A percentile compares a stretch with the other conserved stretches of the same genome.
phyloP scores from a whole-genome alignment of 2,113 vertebrate genomes.

The Uropsilus gracilis region DNA sequence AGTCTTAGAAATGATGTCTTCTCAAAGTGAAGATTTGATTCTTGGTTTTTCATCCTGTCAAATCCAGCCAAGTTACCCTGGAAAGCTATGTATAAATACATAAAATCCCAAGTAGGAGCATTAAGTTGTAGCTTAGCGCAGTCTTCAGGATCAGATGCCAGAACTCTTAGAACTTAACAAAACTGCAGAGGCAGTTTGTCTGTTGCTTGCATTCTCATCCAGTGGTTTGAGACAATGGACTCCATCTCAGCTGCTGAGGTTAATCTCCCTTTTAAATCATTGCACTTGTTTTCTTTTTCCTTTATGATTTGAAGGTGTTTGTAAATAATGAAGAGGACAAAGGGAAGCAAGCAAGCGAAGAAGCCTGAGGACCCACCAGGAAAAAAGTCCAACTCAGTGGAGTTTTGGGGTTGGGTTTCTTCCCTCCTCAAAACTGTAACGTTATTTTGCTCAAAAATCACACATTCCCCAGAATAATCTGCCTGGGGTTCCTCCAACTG shows the following conservation, averaged over 20 bases:
- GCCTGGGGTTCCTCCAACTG: neutral
- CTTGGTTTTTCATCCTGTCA: neutral
- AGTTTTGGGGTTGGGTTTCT: neutral
- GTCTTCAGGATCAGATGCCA: neutral
- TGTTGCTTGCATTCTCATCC: constrained; percentile 23
- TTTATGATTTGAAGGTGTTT: constrained; percentile 19
- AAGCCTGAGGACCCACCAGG: neutral
- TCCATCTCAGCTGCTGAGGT: neutral
- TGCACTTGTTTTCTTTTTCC: neutral
- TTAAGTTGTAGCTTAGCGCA: neutral
- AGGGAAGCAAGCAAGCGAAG: neutral
- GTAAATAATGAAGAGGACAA: neutral
- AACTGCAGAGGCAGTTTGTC: neutral
- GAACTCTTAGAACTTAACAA: constrained; percentile 4
- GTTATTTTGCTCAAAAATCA: constrained; percentile 2
- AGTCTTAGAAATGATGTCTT: neutral
- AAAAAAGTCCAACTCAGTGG: neutral
- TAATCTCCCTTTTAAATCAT: neutral
- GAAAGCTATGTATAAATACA: constrained; percentile 35
- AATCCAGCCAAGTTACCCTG: neutral
- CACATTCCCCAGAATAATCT: neutral
- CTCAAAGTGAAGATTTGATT: neutral
- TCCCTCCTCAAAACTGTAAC: constrained; percentile 23
- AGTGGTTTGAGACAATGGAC: neutral
- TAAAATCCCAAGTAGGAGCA: constrained; percentile 21